Conservation (phyloP, 53 echinoderm and acorn worm species). For the Stichopus horrens region DNA sequence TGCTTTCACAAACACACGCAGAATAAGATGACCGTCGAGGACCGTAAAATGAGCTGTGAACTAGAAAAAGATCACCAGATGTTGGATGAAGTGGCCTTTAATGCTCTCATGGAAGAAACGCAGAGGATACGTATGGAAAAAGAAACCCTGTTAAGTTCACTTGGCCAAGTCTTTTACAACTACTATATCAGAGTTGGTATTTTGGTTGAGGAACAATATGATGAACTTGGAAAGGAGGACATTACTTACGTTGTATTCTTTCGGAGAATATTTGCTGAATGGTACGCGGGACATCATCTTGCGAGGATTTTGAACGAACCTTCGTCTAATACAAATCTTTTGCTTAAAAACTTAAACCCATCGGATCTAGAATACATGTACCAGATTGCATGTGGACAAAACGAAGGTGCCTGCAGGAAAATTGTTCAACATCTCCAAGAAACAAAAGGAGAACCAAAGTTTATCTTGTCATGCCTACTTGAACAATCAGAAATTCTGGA, state of each 20-base stretch:
- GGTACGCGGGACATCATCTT: conserved; percentile 26
- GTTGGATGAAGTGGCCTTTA: background rate
- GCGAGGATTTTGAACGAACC: background rate
- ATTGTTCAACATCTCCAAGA: background rate
- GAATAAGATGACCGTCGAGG: background rate
- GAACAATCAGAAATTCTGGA: background rate
- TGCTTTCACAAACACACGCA: conserved; percentile 32
- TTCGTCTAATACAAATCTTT: background rate
- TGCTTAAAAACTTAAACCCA: background rate
- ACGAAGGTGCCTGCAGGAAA: background rate
- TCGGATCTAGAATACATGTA: background rate
- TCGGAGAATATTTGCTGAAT: conserved; percentile 20
- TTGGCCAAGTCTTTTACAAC: background rate
- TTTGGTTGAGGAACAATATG: conserved; percentile 8
- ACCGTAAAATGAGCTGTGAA: background rate
- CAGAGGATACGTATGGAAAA: background rate
- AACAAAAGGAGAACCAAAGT: background rate
- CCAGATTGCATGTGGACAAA: background rate
- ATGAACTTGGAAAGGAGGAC: background rate
- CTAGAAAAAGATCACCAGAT: too few relatives aligned
- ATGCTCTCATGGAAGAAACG: background rate
- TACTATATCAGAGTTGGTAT: conserved; percentile 2
- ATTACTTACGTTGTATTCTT: background rate
- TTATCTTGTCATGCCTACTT: background rate
- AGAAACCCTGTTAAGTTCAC: background rate